Evolutionary conservation across 2,113 vertebrate species (phyloP).

Genomic region (Upupa epops): DNA sequence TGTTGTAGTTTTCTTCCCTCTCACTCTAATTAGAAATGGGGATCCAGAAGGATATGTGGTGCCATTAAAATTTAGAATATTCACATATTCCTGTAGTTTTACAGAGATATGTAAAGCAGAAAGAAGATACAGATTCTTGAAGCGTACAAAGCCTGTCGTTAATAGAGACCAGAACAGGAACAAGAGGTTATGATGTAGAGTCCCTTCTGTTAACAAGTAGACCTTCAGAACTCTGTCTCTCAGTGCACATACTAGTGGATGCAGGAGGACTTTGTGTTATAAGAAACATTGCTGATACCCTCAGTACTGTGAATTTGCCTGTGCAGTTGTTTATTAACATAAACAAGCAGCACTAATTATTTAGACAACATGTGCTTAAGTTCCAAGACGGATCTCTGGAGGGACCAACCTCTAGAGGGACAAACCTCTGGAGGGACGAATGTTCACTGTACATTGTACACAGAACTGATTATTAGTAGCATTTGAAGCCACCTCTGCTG

Average conservation of each 20-base stretch:
- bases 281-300: neutral
- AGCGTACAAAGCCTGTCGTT: neutral
- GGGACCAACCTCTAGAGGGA: neutral
- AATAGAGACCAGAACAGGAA: neutral
- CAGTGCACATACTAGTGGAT: fast-evolving
- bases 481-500: neutral
- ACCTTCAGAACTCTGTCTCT: neutral
- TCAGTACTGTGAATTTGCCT: neutral
- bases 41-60: neutral
- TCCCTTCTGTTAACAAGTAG: neutral
- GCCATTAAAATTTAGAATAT: neutral
- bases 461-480: neutral
- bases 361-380: fast-evolving
- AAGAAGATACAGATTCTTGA: neutral
- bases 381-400: neutral
- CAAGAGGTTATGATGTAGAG: neutral
- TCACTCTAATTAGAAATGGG: neutral
- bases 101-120: neutral
- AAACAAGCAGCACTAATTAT: neutral
- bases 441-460: neutral
- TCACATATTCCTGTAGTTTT: neutral
- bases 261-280: neutral
- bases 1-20: neutral
- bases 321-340: neutral
- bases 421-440: neutral